Conservation (phyloP, 2,888 invertebrate genomes). For the Yponomeuta plumbellus region DNA sequence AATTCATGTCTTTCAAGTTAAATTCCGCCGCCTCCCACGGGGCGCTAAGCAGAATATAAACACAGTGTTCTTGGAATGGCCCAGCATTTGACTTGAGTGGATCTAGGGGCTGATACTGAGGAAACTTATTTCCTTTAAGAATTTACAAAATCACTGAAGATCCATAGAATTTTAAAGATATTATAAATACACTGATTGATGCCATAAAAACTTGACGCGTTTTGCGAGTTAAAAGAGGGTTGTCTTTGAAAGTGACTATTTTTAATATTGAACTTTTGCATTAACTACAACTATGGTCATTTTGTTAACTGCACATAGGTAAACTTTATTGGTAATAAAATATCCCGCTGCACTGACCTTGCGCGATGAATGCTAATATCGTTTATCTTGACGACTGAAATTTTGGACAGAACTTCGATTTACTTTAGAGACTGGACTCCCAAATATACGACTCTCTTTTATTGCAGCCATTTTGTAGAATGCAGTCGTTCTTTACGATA, state of each 20-base stretch:
- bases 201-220: too few relatives aligned
- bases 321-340: constrained; percentile 32
- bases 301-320: constrained; percentile 25
- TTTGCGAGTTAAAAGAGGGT: too few relatives aligned
- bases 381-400: neutral
- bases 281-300: too few relatives aligned
- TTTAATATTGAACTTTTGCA: constrained; percentile 16
- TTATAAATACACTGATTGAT: too few relatives aligned
- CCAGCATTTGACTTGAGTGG: neutral
- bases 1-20: too few relatives aligned
- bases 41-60: too few relatives aligned
- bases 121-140: too few relatives aligned
- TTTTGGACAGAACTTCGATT: constrained; percentile 8
- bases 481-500: neutral
- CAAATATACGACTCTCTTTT: neutral
- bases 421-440: neutral
- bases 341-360: constrained; percentile 21
- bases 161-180: too few relatives aligned
- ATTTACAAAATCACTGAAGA: too few relatives aligned
- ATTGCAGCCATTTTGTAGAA: neutral
- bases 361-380: neutral
- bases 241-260: too few relatives aligned
- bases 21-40: too few relatives aligned
- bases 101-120: constrained; percentile 23
- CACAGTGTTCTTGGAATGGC: too few relatives aligned